Conservation (phyloP, 1,140 invertebrate genomes). For the Papilio aristodemus region DNA sequence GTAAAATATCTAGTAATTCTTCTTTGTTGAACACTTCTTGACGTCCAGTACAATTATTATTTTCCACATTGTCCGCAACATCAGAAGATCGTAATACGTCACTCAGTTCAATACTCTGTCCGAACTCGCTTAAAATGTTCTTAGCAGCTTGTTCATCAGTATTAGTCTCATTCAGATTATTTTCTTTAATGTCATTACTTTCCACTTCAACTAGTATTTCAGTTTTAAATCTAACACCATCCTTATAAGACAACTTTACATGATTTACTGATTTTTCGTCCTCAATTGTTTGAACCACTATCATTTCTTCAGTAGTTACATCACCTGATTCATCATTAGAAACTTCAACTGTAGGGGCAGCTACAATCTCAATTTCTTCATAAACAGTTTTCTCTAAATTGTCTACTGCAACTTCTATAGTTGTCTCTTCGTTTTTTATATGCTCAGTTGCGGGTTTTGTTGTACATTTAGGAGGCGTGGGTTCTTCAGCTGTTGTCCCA, state of each 20-base stretch:
- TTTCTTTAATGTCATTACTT: conserved; percentile 54
- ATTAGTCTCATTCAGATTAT: conserved; percentile 42
- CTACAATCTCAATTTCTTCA: conserved; percentile 38
- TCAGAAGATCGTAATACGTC: conserved; percentile 63
- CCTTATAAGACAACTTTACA: conserved; percentile 43
- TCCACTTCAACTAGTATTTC: conserved; percentile 67
- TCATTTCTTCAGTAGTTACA: neutral
- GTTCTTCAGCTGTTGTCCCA: neutral
- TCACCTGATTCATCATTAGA: conserved; percentile 12
- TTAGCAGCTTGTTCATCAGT: conserved; percentile 45
- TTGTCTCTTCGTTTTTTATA: conserved; percentile 28
- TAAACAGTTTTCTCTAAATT: conserved; percentile 35
- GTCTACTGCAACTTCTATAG: conserved; percentile 32
- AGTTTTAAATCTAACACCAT: conserved; percentile 63
- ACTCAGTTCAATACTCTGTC: conserved; percentile 68
- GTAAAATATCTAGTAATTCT: conserved; percentile 69
- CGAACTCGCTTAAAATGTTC: conserved; percentile 64
- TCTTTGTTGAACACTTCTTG: conserved; percentile 76
- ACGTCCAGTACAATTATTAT: conserved; percentile 59
- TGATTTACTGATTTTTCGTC: conserved; percentile 30
- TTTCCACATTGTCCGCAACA: conserved; percentile 56
- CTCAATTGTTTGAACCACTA: conserved; percentile 1
- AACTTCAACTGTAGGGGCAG: conserved; percentile 43
- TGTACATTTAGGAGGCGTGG: neutral
- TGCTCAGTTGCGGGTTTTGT: conserved; percentile 2